A percentile compares a stretch with the other conserved stretches of the same genome.
phyloP scores from a whole-genome alignment of 1,140 invertebrate genomes.

The Mya arenaria region DNA sequence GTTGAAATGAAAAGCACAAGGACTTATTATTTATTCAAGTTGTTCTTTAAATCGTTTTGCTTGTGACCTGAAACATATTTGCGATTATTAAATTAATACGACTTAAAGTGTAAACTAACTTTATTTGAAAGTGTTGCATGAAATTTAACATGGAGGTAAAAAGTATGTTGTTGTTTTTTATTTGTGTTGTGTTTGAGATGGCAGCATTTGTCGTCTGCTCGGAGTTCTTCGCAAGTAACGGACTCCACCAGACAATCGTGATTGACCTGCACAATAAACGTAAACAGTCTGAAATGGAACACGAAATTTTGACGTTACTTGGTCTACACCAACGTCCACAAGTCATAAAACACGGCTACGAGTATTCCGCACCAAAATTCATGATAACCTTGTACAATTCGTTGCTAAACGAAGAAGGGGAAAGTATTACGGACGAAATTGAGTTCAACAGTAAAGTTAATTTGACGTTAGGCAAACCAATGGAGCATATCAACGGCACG shows the following conservation, averaged over 20 bases:
- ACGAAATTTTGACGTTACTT: constrained; percentile 35
- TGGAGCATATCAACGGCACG: constrained; percentile 47
- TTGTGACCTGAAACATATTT: not conserved
- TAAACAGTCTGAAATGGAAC: constrained; percentile 36
- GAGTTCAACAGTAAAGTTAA: constrained; percentile 48
- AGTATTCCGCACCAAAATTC: constrained; percentile 41
- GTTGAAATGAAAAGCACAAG: not conserved
- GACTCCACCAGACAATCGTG: constrained; percentile 38
- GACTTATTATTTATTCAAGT: not conserved
- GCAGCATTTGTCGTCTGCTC: not conserved
- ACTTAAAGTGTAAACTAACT: too few relatives aligned
- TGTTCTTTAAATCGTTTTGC: not conserved
- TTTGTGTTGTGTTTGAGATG: not conserved
- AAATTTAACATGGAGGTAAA: constrained; percentile 6
- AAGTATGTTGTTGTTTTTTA: not conserved
- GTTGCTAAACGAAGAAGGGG: constrained; percentile 26
- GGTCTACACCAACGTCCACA: constrained; percentile 41
- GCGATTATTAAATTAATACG: not conserved
- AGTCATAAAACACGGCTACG: constrained; percentile 28
- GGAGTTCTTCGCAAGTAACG: constrained; percentile 34
- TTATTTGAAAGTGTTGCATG: too few relatives aligned
- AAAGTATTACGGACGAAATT: constrained; percentile 27
- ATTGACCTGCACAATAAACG: constrained; percentile 39
- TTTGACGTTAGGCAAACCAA: constrained; percentile 39
- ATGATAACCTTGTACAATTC: constrained; percentile 48